phyloP scores from a whole-genome alignment of 1,140 invertebrate species.

The Drosophila pallidifrons region DNA sequence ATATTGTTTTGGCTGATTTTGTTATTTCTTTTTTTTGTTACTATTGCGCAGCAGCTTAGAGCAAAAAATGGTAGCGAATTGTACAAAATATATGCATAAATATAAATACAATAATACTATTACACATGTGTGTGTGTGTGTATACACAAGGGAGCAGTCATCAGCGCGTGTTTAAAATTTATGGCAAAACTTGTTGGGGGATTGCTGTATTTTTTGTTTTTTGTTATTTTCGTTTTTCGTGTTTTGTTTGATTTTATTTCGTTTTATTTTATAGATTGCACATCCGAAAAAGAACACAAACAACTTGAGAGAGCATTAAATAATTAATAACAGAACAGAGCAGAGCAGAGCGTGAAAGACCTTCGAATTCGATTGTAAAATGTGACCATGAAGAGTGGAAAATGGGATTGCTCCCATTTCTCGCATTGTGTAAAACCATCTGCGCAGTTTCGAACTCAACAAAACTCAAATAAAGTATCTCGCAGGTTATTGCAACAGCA shows the following conservation, averaged over 20 bases:
- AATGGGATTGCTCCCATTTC: not conserved
- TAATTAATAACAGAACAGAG: conserved; percentile 20
- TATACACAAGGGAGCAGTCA: conserved; percentile 35
- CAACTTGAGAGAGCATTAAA: conserved; percentile 16
- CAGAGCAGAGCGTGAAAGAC: not conserved
- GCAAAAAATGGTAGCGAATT: conserved; percentile 24
- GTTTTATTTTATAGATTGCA: conserved; percentile 10
- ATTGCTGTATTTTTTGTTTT: conserved; percentile 18
- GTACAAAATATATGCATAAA: conserved; percentile 38
- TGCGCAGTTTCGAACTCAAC: not conserved
- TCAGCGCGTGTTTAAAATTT: conserved; percentile 60
- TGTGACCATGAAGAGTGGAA: conserved; percentile 8
- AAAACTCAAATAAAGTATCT: conserved; percentile 3
- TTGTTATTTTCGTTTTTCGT: conserved; percentile 1
- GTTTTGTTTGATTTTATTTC: conserved; percentile 2
- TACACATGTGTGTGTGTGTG: conserved; percentile 7
- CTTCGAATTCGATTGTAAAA: conserved; percentile 18
- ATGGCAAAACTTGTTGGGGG: conserved; percentile 52
- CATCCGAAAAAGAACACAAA: conserved; percentile 15
- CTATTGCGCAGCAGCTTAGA: conserved; percentile 45
- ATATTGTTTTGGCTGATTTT: not conserved
- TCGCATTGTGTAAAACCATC: not conserved
- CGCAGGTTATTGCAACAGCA: not conserved
- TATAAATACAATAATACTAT: conserved; percentile 24
- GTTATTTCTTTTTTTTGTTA: conserved; percentile 22